Evolutionary conservation across 2,888 invertebrate genomes (phyloP).

Genomic region (Acronicta alni): DNA sequence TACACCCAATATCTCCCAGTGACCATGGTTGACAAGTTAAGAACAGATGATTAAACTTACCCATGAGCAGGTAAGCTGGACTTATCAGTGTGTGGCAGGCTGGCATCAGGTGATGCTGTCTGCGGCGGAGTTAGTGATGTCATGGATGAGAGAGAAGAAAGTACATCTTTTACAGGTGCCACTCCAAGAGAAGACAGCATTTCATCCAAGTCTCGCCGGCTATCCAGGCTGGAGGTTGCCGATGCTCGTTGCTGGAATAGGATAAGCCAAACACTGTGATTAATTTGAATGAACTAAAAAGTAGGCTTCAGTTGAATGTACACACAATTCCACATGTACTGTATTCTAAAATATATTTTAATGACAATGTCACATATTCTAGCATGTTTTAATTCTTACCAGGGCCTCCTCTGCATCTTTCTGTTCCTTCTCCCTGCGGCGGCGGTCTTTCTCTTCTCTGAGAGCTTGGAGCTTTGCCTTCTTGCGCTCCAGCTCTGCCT

Average conservation of each 20-base stretch:
- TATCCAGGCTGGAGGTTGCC: conserved; percentile 84
- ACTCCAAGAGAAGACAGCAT: conserved; percentile 96
- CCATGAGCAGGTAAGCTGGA: conserved; percentile 85
- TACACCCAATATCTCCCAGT: background rate
- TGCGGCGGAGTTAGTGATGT: conserved; percentile 94
- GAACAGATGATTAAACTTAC: conserved; percentile 63
- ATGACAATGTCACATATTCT: too few relatives aligned
- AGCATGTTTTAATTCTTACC: conserved; percentile 61
- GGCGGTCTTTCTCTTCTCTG: conserved; percentile 96
- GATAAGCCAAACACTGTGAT: background rate
- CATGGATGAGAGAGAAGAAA: conserved; percentile 95
- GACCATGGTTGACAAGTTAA: background rate
- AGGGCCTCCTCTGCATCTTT: conserved; percentile 94
- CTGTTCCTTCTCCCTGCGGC: conserved; percentile 95
- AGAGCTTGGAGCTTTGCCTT: conserved; percentile 97
- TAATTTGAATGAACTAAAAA: too few relatives aligned
- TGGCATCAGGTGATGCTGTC: conserved; percentile 94
- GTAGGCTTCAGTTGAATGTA: too few relatives aligned
- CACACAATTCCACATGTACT: too few relatives aligned
- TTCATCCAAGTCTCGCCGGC: conserved; percentile 93
- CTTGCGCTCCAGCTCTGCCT: conserved; percentile 97
- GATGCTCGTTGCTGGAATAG: conserved; percentile 84
- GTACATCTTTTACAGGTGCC: conserved; percentile 95
- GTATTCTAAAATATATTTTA: too few relatives aligned
- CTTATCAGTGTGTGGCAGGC: conserved; percentile 91